Base-by-base conservation (phyloP, 2,113 vertebrate species). In the Oreamnos americanus region DNA sequence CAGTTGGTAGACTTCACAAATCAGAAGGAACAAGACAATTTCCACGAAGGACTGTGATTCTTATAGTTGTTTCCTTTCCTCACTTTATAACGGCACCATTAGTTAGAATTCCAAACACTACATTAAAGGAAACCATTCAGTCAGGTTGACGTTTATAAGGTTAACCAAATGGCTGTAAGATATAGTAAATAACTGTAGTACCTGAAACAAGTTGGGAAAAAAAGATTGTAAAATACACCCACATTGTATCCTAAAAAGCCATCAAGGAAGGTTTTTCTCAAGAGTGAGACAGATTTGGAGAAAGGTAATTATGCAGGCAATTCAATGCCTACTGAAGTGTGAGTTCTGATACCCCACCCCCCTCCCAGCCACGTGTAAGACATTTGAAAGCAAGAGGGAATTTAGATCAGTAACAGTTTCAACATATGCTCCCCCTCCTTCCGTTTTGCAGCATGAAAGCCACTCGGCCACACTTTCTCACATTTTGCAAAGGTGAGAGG, bases 11-110 rank as follows among this genome's bases (percentile, higher is more conserved):
- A 93, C 93, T 97, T 96, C 96, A 97, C 96, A 97, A 96, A 97
- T 98, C 98, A 98, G 95, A 96, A 96, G 96, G 89, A 97, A 98
- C 94, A 97, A 97, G 96, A 97, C 97, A 94, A 96, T 98, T 98
- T 97, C 96, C 71, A 96, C 9, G 17, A 97, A 96, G 86, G 71
- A 74, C 95, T 96, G 82, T 96, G 93, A 95, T 91, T 81, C 97
- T 93, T 87, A 58, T 12, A 87, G 95, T 78, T 97, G 91, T 97
- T 98, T 98, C 91, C 86, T 87, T 89, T 84, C 86, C 93, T 96
- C 19, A 21, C 95, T 97, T 93, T 93, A 87, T 92, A 98, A 97
- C 94, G 78, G 94, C 78, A 85, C 58, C 95, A 86, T 97, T 95
- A 87, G 93, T 97, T 96, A 97, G 97, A 94, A 93, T 96, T 97